Conservation (phyloP, 2,797 vertebrate genomes). For the Ispidina picta region DNA sequence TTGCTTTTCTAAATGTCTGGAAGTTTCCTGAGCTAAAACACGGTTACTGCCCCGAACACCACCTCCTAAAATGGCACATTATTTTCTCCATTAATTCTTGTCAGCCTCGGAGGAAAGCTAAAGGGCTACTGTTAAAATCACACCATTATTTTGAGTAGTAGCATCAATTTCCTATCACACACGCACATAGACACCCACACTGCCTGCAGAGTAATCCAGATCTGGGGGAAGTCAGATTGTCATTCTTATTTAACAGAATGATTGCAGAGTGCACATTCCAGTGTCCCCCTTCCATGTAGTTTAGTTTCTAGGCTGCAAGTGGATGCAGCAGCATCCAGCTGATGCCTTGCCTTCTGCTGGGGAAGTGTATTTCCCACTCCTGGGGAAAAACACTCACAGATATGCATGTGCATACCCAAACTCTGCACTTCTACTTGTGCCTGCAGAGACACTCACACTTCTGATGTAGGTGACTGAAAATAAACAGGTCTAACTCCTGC, state of each 20-base stretch:
- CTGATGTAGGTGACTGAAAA: not conserved
- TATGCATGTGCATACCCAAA: not conserved
- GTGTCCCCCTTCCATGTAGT: not conserved
- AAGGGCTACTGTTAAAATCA: not conserved
- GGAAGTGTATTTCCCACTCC: not conserved
- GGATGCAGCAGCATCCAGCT: not conserved
- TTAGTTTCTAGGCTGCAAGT: not conserved
- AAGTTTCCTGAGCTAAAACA: constrained; percentile 3
- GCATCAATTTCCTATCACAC: not conserved
- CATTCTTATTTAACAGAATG: not conserved
- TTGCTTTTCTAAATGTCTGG: not conserved
- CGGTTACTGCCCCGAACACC: not conserved
- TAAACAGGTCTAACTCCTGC: not conserved
- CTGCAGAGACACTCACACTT: not conserved
- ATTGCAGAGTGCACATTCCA: not conserved
- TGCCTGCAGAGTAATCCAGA: not conserved
- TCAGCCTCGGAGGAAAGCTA: not conserved
- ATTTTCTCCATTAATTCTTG: not conserved
- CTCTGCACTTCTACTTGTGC: not conserved
- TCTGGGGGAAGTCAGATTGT: not conserved
- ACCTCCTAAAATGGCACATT: not conserved
- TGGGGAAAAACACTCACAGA: fast-evolving
- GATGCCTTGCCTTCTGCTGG: not conserved
- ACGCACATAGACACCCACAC: not conserved
- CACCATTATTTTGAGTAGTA: not conserved